phyloP scores from a whole-genome alignment of 2,888 invertebrate genomes.

The Ellobium chinense region DNA sequence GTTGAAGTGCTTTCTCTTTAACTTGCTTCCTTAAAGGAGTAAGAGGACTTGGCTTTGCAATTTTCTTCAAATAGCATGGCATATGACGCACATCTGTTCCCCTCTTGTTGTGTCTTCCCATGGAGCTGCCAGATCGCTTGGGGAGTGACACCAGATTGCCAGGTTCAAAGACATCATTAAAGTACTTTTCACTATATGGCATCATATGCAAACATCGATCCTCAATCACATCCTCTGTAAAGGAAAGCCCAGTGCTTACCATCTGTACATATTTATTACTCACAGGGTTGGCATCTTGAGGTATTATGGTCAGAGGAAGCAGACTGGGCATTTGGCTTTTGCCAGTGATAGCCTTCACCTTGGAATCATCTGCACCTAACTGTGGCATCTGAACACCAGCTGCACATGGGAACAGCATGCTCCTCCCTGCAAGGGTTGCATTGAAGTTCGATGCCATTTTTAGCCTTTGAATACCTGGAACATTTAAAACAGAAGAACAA shows the following conservation, averaged over 20 bases:
- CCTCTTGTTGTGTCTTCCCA: constrained; percentile 68
- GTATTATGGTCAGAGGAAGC: constrained; percentile 31
- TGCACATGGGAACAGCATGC: constrained; percentile 71
- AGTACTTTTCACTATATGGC: constrained; percentile 75
- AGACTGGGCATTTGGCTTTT: not conserved
- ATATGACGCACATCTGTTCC: constrained; percentile 67
- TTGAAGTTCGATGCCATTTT: constrained; percentile 32
- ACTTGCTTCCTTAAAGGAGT: constrained; percentile 52
- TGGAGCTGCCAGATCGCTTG: not conserved
- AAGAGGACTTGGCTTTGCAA: constrained; percentile 58
- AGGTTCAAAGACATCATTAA: constrained; percentile 69
- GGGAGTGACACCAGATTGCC: constrained; percentile 8
- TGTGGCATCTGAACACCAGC: constrained; percentile 71
- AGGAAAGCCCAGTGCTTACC: constrained; percentile 70
- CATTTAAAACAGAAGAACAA: no score
- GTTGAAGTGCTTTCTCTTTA: constrained; percentile 65
- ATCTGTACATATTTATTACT: constrained; percentile 67
- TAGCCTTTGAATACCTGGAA: no score
- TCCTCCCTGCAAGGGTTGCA: constrained; percentile 52
- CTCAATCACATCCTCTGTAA: constrained; percentile 76
- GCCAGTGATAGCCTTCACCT: constrained; percentile 49
- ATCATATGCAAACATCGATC: constrained; percentile 74
- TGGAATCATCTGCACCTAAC: constrained; percentile 66
- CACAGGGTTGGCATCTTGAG: constrained; percentile 53
- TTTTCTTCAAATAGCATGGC: constrained; percentile 69